A percentile compares a stretch with the other conserved stretches of the same genome.
phyloP scores from a whole-genome alignment of 2,888 invertebrate genomes.

The Ectemnius cavifrons region DNA sequence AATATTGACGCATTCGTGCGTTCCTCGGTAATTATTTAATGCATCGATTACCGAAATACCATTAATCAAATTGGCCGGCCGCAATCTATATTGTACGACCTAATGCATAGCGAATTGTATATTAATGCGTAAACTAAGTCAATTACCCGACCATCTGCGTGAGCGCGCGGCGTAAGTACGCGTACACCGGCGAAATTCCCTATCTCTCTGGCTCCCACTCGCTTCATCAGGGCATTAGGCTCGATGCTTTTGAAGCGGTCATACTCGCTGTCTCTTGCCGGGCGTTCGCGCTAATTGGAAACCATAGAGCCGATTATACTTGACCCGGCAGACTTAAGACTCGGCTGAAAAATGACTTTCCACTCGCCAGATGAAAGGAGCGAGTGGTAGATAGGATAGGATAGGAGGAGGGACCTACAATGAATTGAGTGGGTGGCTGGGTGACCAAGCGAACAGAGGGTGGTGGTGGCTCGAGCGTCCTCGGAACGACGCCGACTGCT shows the following conservation, averaged over 20 bases:
- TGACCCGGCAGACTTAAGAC: too few species aligned
- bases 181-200: constrained; percentile 17
- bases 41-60: constrained; percentile 59
- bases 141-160: constrained; percentile 51
- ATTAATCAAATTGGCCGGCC: constrained; percentile 62
- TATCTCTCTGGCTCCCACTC: too few species aligned
- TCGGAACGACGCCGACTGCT: constrained; percentile 64
- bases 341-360: too few species aligned
- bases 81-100: constrained; percentile 61
- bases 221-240: too few species aligned
- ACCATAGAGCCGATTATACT: too few species aligned
- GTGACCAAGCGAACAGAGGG: constrained; percentile 17
- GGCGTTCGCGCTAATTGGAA: too few species aligned
- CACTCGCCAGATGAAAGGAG: constrained; percentile 1
- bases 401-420: constrained; percentile 21
- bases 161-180: constrained; percentile 17
- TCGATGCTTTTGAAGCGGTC: too few species aligned
- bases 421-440: constrained; percentile 25
- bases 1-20: constrained; percentile 34
- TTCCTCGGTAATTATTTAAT: constrained; percentile 51
- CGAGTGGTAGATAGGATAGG: constrained; percentile 24
- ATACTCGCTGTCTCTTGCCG: too few species aligned
- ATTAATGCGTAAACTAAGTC: constrained; percentile 58
- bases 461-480: constrained; percentile 22
- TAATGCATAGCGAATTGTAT: constrained; percentile 61